These are phyloP conservation scores for Chesias legatella DNA, from an alignment of 2,888 invertebrate genomes.

Conservation along the genomic window DNA sequence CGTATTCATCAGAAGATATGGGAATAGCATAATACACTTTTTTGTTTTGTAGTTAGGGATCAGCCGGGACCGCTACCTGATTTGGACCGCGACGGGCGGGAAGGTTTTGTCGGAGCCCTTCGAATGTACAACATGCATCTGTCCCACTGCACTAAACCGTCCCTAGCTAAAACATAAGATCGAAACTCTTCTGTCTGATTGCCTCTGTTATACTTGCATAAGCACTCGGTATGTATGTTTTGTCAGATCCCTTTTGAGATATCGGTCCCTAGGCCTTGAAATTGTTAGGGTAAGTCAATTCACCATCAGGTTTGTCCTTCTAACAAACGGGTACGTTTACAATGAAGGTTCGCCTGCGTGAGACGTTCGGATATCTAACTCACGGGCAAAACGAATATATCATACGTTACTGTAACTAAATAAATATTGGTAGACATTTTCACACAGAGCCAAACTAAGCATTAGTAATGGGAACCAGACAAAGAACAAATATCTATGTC, in stretches of 20 bases:
- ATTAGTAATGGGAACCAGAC: too few species aligned
- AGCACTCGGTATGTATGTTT: conserved; percentile 4
- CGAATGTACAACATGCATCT: conserved; percentile 2
- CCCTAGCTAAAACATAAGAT: conserved; percentile 9
- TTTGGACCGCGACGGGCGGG: background rate
- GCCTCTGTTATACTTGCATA: background rate
- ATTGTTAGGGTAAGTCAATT: too few species aligned
- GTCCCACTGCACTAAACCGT: conserved; percentile 3
- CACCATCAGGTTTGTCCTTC: too few species aligned
- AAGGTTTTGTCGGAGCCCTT: background rate
- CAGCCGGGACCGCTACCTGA: conserved; percentile 15
- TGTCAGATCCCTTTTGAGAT: conserved; percentile 2
- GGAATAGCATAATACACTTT: too few species aligned
- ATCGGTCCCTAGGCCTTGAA: background rate
- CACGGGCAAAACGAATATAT: too few species aligned
- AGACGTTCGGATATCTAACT: too few species aligned
- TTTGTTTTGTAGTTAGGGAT: background rate
- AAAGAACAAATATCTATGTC: too few species aligned
- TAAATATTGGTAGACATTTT: too few species aligned
- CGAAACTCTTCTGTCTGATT: conserved; percentile 8
- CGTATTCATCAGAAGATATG: conserved; percentile 5
- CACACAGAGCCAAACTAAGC: too few species aligned
- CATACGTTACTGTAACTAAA: too few species aligned
- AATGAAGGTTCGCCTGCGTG: too few species aligned
- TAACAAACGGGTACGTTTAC: too few species aligned